These are phyloP conservation scores for Girardinichthys multiradiatus DNA, from an alignment of 2,113 vertebrate species.

Conservation along the genomic window DNA sequence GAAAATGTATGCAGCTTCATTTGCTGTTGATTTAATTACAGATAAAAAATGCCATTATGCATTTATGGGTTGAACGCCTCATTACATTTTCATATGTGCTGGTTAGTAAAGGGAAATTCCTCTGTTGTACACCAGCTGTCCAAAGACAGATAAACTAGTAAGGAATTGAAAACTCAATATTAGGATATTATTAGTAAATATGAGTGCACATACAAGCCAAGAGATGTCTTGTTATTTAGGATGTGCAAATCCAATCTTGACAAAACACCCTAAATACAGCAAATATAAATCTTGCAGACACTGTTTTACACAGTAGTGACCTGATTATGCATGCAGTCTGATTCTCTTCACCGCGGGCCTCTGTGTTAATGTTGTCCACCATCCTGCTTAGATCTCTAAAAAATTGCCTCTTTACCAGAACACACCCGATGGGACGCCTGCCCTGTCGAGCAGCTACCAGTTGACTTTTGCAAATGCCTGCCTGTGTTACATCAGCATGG, in stretches of 20 bases:
- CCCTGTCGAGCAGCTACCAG: conserved; percentile 24
- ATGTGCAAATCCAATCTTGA: conserved; percentile 49
- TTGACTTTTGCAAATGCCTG: conserved; percentile 25
- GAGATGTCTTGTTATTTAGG: not conserved
- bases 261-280: conserved; percentile 31
- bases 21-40: conserved; percentile 62
- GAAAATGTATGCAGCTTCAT: conserved; percentile 43
- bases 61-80: conserved; percentile 26
- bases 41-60: conserved; percentile 58
- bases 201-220: conserved; percentile 4
- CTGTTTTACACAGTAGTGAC: conserved; percentile 35
- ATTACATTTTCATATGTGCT: conserved; percentile 37
- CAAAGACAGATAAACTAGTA: not conserved
- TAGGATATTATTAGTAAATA: not conserved
- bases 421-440: conserved; percentile 36
- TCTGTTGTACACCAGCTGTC: conserved; percentile 20
- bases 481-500: conserved; percentile 18
- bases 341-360: conserved; percentile 22
- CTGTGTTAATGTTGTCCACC: conserved; percentile 27
- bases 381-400: conserved; percentile 16
- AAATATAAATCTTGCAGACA: conserved; percentile 21
- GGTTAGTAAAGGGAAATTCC: conserved; percentile 17
- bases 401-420: conserved; percentile 51
- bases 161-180: not conserved
- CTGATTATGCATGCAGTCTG: conserved; percentile 7